A percentile compares a stretch with the other conserved stretches of the same genome.
These are phyloP conservation scores for Augochlorella aurata DNA, from an alignment of 2,888 invertebrate species.

Conservation along the genomic window DNA sequence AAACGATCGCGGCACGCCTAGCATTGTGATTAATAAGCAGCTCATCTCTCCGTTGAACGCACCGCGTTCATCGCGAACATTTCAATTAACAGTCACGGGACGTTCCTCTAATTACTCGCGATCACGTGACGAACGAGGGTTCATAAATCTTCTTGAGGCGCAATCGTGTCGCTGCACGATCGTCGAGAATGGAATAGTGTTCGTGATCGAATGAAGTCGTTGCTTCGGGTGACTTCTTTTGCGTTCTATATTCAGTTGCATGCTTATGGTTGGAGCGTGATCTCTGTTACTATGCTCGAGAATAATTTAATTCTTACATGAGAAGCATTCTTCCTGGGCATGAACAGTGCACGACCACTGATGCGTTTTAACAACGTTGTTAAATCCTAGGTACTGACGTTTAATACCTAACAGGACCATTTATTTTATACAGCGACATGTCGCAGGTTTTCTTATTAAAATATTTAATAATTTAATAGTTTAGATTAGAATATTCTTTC, in stretches of 20 bases:
- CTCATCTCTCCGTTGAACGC: background rate
- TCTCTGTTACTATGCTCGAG: background rate
- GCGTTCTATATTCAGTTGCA: background rate
- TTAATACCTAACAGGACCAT: no score
- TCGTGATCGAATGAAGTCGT: slow-evolving; percentile 8
- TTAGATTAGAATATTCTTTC: background rate
- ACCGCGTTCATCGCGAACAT: background rate
- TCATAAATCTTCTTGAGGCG: slow-evolving; percentile 12
- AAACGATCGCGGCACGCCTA: background rate
- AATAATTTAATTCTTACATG: background rate
- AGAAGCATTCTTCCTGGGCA: no score
- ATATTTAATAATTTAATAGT: background rate
- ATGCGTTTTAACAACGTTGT: no score
- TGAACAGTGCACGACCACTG: no score
- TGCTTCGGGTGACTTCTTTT: background rate
- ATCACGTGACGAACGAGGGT: slow-evolving; percentile 1
- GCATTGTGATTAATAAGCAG: slow-evolving; percentile 20
- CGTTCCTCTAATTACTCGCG: slow-evolving; percentile 14
- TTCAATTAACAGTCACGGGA: slow-evolving; percentile 11
- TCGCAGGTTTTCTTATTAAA: no score
- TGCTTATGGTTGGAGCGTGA: background rate
- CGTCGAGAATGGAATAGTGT: background rate
- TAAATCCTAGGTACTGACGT: no score
- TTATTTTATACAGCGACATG: no score
- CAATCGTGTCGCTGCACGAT: background rate